Evolutionary conservation across 2,888 invertebrate species (phyloP), one percentile per base, ranked within the genome.

Genomic region (Amorpha juglandis): DNA sequence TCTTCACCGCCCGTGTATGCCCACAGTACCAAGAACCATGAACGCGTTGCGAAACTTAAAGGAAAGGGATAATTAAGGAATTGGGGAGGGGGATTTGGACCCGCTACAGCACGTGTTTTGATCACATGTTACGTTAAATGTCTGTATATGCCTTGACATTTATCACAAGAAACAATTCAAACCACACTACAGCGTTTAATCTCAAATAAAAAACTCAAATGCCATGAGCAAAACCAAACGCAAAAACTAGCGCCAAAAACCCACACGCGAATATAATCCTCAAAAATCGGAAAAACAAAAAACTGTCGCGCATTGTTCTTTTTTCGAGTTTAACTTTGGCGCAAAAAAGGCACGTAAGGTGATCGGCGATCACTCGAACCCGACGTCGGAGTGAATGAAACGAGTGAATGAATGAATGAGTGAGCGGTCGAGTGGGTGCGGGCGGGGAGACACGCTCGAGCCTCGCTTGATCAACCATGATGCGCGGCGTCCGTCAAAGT

Each of bases 381-480:
- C 88, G 89, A 84, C 87, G 84, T 80, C 83, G 76, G 78, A 79
- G 76, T 82, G 84, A 86, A 82, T 78, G 80, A 76, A 74, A 80
- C 83, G 88, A 87, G 81, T 85, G 88, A 86, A 79, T 87, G 88
- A 84, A 71, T 78, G 83, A 87, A 79, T 82, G 86, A 84, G 78
- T 84, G 87, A 84, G 78, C 80, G 86, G 84, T 77, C 80, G 82
- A 81, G 81, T 77, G 83, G 74, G 81, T 78, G 73, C 79, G 79
- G 80, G 73, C 72, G 78, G 73, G 27, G 75, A 78, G 75, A 73
- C 77, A 73, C 58, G 58, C 58, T 69, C 82, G 88, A 88, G 88
- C 90, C 92, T 91, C 90, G 91, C 92, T 92, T 92, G 92, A 92
- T 91, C 92, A 86, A 80, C 82, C 85, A 83, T 90, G 91, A 92